Conservation (phyloP, 2,113 vertebrate species). For the Zosterops borbonicus region DNA sequence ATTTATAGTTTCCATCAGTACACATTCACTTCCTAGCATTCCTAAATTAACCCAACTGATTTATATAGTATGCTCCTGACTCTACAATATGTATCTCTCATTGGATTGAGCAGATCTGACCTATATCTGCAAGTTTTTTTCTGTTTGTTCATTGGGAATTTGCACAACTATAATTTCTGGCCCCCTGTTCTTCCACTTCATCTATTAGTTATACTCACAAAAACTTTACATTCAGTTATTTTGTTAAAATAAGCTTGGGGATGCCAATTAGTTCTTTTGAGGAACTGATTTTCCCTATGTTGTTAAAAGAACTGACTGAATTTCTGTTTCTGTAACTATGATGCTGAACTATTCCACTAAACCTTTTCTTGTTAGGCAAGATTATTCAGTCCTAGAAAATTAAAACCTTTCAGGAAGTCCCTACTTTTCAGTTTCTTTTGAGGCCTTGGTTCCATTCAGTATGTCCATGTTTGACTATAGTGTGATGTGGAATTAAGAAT, state of each 20-base stretch:
- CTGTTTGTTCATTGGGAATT: neutral
- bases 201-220: neutral
- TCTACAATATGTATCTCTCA: neutral
- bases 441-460: neutral
- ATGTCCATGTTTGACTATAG: neutral
- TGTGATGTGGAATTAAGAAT: neutral
- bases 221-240: neutral
- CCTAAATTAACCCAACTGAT: neutral
- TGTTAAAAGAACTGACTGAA: neutral
- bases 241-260: neutral
- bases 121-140: neutral
- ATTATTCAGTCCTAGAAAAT: neutral
- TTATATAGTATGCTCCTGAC: neutral
- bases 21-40: neutral
- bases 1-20: neutral
- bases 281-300: neutral
- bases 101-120: neutral
- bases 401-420: neutral
- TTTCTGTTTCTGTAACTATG: neutral
- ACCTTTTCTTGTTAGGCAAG: neutral
- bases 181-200: neutral
- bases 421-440: neutral
- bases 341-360: neutral
- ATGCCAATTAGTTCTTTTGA: neutral
- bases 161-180: neutral